Conservation (phyloP, 2,113 vertebrate genomes). For the Ciconia stormi region DNA sequence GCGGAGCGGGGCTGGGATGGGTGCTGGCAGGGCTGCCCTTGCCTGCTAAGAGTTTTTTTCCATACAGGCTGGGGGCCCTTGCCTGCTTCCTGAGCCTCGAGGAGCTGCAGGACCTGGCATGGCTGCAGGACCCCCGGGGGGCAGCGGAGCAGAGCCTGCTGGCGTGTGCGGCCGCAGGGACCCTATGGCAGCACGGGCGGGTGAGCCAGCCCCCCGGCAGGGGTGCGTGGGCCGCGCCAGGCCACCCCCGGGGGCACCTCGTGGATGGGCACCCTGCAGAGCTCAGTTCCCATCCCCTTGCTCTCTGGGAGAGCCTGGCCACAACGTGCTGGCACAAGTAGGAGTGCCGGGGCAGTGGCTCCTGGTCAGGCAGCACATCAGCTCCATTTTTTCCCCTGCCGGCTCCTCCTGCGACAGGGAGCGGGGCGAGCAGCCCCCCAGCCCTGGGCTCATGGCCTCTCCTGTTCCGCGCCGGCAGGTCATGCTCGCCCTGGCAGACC, state of each 20-base stretch:
- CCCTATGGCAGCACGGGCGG: conserved; percentile 77
- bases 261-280: background rate
- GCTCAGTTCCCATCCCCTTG: background rate
- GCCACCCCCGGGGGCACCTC: background rate
- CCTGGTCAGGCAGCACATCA: background rate
- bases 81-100: conserved; percentile 84
- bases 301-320: background rate
- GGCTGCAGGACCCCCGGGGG: conserved; percentile 68
- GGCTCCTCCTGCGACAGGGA: background rate
- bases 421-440: background rate
- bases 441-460: background rate
- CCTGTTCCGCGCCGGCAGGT: conserved; percentile 64
- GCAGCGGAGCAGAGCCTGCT: conserved; percentile 80
- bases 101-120: conserved; percentile 77
- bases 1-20: accelerated
- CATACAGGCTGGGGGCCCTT: conserved; percentile 80
- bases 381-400: background rate
- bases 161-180: conserved; percentile 79
- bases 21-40: background rate
- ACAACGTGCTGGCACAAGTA: accelerated
- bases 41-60: background rate
- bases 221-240: background rate
- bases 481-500: conserved; percentile 79
- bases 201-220: conserved; percentile 59
- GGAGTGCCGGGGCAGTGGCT: background rate